These are phyloP conservation scores for Amphipoea lucens DNA, from an alignment of 2,888 invertebrate genomes.

Conservation along the genomic window DNA sequence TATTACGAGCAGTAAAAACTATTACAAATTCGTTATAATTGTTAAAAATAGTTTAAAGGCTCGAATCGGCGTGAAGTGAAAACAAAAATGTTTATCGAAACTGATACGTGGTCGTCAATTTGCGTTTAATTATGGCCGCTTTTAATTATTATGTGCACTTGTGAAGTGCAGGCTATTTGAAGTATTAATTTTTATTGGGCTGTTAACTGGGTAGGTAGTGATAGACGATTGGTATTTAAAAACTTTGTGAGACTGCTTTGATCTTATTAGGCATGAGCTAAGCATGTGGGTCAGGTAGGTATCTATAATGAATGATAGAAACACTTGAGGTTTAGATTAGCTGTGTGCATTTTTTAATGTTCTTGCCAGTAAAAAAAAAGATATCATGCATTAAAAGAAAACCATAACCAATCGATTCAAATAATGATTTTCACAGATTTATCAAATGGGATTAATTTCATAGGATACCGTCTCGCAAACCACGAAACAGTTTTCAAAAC, in stretches of 20 bases:
- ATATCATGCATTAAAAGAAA: background rate
- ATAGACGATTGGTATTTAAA: constrained; percentile 41
- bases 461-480: background rate
- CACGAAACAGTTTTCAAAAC: background rate
- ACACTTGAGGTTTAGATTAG: background rate
- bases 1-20: constrained; percentile 80
- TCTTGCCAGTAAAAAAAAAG: background rate
- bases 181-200: constrained; percentile 52
- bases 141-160: constrained; percentile 54
- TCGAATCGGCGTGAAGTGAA: constrained; percentile 63
- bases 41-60: constrained; percentile 72
- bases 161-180: constrained; percentile 45
- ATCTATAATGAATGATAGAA: background rate
- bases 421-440: background rate
- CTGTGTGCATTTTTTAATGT: background rate
- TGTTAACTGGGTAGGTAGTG: constrained; percentile 34
- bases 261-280: constrained; percentile 42
- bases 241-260: constrained; percentile 34
- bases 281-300: background rate
- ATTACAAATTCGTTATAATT: constrained; percentile 79
- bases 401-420: background rate
- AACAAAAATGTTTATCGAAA: constrained; percentile 60
- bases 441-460: background rate
- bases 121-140: constrained; percentile 57
- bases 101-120: constrained; percentile 50